These are phyloP conservation scores for Zoanthus sansibaricus DNA, from an alignment of 92 coral and sea anemone species.

Conservation along the genomic window DNA sequence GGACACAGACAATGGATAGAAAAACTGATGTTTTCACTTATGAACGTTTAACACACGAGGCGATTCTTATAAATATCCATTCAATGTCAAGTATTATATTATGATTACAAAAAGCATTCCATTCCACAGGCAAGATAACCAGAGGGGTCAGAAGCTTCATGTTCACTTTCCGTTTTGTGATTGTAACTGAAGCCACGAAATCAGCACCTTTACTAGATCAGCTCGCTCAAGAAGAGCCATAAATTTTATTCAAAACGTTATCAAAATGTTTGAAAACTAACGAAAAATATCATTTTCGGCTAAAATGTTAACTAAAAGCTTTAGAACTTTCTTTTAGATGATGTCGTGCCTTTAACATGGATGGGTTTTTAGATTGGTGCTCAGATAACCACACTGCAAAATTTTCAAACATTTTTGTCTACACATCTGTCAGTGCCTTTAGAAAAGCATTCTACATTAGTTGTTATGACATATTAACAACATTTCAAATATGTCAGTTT, in stretches of 20 bases:
- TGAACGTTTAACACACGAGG: too few species aligned
- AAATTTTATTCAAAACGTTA: too few species aligned
- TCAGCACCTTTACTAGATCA: not conserved
- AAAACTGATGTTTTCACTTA: too few species aligned
- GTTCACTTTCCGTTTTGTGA: not conserved
- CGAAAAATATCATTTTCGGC: not conserved
- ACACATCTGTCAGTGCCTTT: slow-evolving; percentile 16
- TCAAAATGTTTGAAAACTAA: too few species aligned
- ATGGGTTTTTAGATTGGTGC: not conserved
- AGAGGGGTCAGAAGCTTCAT: not conserved
- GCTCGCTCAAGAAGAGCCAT: too few species aligned
- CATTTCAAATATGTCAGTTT: not conserved
- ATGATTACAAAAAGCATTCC: not conserved
- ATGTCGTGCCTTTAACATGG: not conserved
- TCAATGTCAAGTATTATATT: too few species aligned
- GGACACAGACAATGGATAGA: too few species aligned
- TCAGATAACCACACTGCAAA: slow-evolving; percentile 14
- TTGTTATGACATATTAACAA: not conserved
- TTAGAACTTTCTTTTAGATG: not conserved
- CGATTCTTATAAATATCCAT: too few species aligned
- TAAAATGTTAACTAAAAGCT: not conserved
- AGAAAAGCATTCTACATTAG: slow-evolving; percentile 12
- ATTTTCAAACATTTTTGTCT: slow-evolving; percentile 3
- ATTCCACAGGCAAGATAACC: not conserved
- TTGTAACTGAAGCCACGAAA: not conserved